Evolutionary conservation across 2,797 vertebrate genomes (phyloP).

Genomic region (Tinamus major): DNA sequence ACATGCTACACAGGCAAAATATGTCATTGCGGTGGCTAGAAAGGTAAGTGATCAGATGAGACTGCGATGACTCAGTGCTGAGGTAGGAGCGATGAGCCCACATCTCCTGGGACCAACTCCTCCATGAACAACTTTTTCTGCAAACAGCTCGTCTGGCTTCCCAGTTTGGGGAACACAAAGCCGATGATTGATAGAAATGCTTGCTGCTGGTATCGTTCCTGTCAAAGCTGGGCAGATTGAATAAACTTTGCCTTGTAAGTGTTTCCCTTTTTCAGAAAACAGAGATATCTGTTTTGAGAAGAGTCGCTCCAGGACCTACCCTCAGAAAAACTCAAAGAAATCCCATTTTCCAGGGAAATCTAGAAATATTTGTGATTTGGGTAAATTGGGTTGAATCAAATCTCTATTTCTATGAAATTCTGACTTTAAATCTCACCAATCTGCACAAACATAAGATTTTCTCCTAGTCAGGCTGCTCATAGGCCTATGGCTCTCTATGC

Average conservation of each 20-base stretch:
- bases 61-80: background rate
- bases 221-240: background rate
- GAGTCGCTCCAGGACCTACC: background rate
- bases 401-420: background rate
- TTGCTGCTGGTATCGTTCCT: background rate
- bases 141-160: background rate
- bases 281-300: too few relatives aligned
- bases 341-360: background rate
- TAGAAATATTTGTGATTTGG: background rate
- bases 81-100: accelerated
- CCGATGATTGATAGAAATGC: background rate
- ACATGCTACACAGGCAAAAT: accelerated
- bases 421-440: background rate
- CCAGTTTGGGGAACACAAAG: too few relatives aligned
- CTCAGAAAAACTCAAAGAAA: background rate
- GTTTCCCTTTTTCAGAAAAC: too few relatives aligned
- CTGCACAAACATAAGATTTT: background rate
- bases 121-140: too few relatives aligned
- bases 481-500: background rate
- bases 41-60: background rate
- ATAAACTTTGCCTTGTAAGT: background rate
- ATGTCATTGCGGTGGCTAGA: accelerated
- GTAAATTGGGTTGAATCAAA: background rate
- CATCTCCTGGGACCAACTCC: background rate
- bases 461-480: background rate